Evolutionary conservation across 2,113 vertebrate species (phyloP).

Genomic region (Elachura formosa): DNA sequence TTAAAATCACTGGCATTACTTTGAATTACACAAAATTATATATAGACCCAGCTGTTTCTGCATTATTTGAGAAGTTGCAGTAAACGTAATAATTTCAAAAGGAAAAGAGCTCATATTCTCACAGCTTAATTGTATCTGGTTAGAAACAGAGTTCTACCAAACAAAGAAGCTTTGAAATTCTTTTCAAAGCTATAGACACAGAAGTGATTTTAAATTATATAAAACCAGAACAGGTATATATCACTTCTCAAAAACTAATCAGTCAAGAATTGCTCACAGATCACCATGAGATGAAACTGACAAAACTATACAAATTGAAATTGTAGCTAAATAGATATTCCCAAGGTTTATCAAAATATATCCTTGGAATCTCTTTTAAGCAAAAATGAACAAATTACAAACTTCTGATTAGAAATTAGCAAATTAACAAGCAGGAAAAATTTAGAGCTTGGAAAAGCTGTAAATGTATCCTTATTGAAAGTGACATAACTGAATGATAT

Average conservation of each 20-base stretch:
- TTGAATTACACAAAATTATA: background rate
- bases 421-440: background rate
- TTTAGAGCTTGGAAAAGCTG: background rate
- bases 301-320: background rate
- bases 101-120: background rate
- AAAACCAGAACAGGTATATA: background rate
- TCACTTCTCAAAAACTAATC: background rate
- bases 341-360: background rate
- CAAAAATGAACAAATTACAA: background rate
- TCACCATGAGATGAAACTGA: background rate
- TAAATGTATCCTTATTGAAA: background rate
- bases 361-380: background rate
- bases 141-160: background rate
- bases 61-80: background rate
- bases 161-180: background rate
- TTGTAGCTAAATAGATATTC: background rate
- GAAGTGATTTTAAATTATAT: background rate
- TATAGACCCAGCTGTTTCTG: accelerated
- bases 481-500: background rate
- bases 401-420: background rate
- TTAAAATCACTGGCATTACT: background rate
- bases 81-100: background rate
- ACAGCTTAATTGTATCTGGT: background rate
- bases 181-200: background rate
- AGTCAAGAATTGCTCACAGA: background rate